Percentiles rank a stretch among this genome's conserved stretches.
phyloP scores from a whole-genome alignment of 64 coral and sea anemone species.

The Trachythela sp. region DNA sequence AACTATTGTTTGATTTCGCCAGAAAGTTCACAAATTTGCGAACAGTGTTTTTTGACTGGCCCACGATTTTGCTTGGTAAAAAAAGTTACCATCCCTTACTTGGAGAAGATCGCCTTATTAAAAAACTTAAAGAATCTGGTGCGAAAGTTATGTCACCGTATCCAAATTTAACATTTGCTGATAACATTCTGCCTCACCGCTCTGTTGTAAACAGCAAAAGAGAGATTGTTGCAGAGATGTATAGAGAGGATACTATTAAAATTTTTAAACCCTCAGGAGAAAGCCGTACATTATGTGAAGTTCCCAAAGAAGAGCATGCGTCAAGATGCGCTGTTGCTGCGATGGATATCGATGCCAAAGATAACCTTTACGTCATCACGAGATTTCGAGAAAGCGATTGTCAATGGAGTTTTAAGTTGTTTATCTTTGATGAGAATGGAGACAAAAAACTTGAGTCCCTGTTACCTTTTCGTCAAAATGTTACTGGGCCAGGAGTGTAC shows the following conservation, averaged over 20 bases:
- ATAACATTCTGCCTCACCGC: background rate
- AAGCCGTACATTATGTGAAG: no score
- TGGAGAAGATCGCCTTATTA: no score
- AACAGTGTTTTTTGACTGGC: no score
- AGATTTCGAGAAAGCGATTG: background rate
- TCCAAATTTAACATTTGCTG: background rate
- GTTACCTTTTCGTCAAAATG: background rate
- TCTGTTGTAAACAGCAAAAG: background rate
- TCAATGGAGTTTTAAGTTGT: background rate
- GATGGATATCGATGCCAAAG: no score
- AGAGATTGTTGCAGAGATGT: background rate
- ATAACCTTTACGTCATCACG: no score
- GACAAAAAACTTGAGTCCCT: background rate
- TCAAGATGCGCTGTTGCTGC: background rate
- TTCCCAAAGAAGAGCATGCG: background rate
- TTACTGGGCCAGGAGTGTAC: background rate
- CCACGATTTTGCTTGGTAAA: no score
- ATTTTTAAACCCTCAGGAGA: background rate
- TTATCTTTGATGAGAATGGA: background rate
- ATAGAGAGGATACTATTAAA: background rate
- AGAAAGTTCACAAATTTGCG: no score
- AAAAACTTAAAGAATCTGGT: background rate
- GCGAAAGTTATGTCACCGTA: background rate
- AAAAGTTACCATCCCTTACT: no score
- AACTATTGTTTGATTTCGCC: no score